A percentile compares a stretch with the other conserved stretches of the same genome.
Conservation (phyloP, 2,113 vertebrate genomes). For the Hippocampus guttulatus region DNA sequence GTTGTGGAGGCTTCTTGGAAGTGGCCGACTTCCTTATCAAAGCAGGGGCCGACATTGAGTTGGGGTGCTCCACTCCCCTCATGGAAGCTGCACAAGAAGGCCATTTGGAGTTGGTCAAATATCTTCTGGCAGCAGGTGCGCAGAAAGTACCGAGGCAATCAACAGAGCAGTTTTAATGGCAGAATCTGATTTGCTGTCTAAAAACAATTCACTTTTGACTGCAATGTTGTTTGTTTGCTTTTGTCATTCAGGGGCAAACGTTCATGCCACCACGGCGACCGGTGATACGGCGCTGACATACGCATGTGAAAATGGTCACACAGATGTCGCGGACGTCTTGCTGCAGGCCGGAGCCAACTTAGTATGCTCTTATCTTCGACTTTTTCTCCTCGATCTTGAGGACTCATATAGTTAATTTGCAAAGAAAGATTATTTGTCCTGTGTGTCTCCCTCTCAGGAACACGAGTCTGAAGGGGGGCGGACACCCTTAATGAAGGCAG, state of each 20-base stretch:
- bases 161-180: background rate
- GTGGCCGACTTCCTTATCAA: constrained; percentile 98
- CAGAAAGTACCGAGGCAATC: background rate
- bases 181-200: background rate
- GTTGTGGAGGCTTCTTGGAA: constrained; percentile 97
- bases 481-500: constrained; percentile 97
- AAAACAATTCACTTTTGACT: background rate
- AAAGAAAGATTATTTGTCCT: background rate
- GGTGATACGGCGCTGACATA: constrained; percentile 96
- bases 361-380: constrained; percentile 67
- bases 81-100: constrained; percentile 99
- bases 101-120: constrained; percentile 96
- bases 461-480: constrained; percentile 98
- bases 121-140: constrained; percentile 91
- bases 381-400: background rate
- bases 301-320: constrained; percentile 98
- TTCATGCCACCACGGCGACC: constrained; percentile 96
- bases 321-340: constrained; percentile 94
- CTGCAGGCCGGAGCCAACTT: constrained; percentile 95
- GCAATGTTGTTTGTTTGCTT: background rate
- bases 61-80: constrained; percentile 95
- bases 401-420: background rate
- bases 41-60: constrained; percentile 94
- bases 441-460: constrained; percentile 72
- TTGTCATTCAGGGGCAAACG: constrained; percentile 82